A percentile compares a stretch with the other conserved stretches of the same genome.
phyloP scores from a whole-genome alignment of 2,888 invertebrate genomes.

The Noctua janthe region DNA sequence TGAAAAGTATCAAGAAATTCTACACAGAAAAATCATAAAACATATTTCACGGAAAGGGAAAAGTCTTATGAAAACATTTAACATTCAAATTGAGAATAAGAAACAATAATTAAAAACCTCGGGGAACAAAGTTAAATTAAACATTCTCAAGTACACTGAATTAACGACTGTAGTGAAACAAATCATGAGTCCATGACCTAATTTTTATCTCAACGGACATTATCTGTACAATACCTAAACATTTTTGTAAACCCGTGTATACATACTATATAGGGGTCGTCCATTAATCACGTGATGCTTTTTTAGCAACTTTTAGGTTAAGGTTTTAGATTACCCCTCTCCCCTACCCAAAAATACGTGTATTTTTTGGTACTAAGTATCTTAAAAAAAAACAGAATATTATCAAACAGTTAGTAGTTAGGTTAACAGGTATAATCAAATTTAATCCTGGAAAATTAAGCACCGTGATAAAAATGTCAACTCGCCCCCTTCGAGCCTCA shows the following conservation, averaged over 20 bases:
- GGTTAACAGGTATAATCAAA: no score
- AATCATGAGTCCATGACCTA: slow-evolving; percentile 58
- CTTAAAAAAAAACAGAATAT: no score
- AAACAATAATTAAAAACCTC: slow-evolving; percentile 43
- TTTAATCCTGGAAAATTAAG: no score
- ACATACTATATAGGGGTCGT: background rate
- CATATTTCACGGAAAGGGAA: slow-evolving; percentile 2
- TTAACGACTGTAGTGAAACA: slow-evolving; percentile 27
- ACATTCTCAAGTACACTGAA: slow-evolving; percentile 36
- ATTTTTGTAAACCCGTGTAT: slow-evolving; percentile 32
- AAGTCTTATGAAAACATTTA: slow-evolving; percentile 2
- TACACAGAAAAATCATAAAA: slow-evolving; percentile 18
- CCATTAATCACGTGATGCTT: no score
- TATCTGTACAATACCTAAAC: slow-evolving; percentile 42
- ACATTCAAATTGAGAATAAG: slow-evolving; percentile 27
- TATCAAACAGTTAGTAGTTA: no score
- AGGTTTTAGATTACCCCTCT: no score
- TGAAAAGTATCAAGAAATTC: background rate
- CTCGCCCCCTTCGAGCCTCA: no score
- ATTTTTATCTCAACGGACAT: slow-evolving; percentile 43
- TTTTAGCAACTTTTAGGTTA: no score
- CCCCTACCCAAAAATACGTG: no score
- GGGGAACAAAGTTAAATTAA: slow-evolving; percentile 45
- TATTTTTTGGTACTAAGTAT: no score
- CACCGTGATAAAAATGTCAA: no score